A percentile compares a stretch with the other conserved stretches of the same genome.
Conservation (phyloP, 1,140 invertebrate species). For the Macrotrachela quadricornifera region DNA sequence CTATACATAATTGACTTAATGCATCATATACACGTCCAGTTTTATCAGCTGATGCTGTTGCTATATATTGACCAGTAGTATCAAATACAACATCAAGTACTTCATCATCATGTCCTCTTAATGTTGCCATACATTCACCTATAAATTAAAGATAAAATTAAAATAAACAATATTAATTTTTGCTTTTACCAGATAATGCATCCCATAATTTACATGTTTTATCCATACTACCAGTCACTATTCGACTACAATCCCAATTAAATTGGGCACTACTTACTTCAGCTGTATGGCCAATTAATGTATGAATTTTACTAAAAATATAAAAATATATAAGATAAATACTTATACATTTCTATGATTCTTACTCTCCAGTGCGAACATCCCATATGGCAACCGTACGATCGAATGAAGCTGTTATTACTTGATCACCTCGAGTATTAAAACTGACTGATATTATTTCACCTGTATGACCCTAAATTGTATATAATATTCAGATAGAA, state of each 20-base stretch:
- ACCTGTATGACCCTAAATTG: conserved; percentile 42
- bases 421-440: conserved; percentile 42
- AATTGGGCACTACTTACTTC: conserved; percentile 52
- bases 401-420: conserved; percentile 57
- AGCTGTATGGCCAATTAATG: conserved; percentile 43
- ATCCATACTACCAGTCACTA: conserved; percentile 48
- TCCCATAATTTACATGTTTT: conserved; percentile 55
- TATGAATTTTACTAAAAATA: conserved; percentile 36
- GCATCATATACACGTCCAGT: conserved; percentile 47
- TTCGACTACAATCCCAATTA: conserved; percentile 45
- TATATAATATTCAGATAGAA: not conserved
- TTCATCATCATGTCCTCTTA: conserved; percentile 47
- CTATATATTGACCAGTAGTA: conserved; percentile 42
- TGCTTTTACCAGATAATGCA: conserved; percentile 21
- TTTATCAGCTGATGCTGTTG: conserved; percentile 48
- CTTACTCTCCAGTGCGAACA: conserved; percentile 42
- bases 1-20: conserved; percentile 36
- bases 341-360: not conserved
- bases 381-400: conserved; percentile 52
- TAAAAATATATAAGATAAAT: not conserved
- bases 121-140: conserved; percentile 37
- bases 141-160: too few relatives aligned
- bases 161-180: too few relatives aligned
- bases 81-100: conserved; percentile 53
- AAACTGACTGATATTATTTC: conserved; percentile 51